A percentile compares a stretch with the other conserved stretches of the same genome.
phyloP scores from a whole-genome alignment of 2,888 invertebrate genomes.

The Anodontia alba region DNA sequence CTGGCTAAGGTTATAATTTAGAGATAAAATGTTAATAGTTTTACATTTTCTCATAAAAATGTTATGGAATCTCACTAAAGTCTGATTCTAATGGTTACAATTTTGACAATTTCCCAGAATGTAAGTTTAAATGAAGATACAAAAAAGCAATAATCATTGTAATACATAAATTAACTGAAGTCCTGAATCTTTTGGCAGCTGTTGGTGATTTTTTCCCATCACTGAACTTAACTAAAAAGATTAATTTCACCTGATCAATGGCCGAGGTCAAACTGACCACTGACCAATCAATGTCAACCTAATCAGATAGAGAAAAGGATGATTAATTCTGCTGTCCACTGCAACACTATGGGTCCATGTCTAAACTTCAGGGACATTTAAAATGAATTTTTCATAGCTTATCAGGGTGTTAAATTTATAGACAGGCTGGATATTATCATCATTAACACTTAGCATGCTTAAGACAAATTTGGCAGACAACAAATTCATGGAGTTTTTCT shows the following conservation, averaged over 20 bases:
- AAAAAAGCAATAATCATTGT: no score
- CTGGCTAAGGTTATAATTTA: no score
- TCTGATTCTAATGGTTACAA: no score
- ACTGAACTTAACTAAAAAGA: neutral
- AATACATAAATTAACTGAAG: no score
- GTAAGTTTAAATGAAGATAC: no score
- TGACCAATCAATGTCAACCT: conserved; percentile 13
- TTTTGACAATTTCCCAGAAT: no score
- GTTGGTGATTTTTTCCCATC: neutral
- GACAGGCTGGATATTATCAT: neutral
- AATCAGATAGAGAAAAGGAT: neutral
- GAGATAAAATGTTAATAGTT: no score
- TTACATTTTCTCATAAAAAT: no score
- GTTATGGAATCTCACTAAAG: no score
- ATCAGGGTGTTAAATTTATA: neutral
- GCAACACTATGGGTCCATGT: neutral
- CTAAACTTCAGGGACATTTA: neutral
- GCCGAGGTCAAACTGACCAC: conserved; percentile 1
- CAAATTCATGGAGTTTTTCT: no score
- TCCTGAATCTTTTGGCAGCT: no score
- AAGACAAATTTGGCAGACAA: no score
- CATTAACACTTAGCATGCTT: neutral
- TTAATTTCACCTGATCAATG: neutral
- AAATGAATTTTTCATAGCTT: neutral
- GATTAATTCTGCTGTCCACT: neutral